Conservation (phyloP, 2,888 invertebrate species). For the Hydropsyche betteni region DNA sequence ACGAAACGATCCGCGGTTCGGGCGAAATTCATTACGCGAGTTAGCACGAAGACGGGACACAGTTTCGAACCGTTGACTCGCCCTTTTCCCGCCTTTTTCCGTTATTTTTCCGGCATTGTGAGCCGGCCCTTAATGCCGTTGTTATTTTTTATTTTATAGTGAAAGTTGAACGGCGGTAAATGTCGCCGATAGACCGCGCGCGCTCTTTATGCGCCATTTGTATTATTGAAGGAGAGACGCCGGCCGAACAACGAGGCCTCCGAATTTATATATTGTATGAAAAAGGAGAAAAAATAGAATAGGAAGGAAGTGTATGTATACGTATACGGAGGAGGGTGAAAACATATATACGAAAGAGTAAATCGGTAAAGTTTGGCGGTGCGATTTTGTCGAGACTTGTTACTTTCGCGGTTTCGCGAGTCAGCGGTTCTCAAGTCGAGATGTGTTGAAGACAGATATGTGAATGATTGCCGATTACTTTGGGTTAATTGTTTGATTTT, state of each 20-base stretch:
- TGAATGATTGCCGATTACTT: too few relatives aligned
- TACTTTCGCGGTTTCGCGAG: constrained; percentile 5
- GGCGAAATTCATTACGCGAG: constrained; percentile 4
- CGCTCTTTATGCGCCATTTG: constrained; percentile 38
- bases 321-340: background rate
- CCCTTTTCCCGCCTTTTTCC: background rate
- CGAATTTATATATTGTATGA: background rate
- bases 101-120: constrained; percentile 34
- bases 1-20: background rate
- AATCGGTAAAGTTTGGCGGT: constrained; percentile 33
- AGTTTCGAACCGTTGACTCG: background rate
- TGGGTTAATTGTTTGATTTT: too few relatives aligned
- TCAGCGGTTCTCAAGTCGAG: too few relatives aligned
- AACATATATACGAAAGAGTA: constrained; percentile 3
- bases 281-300: constrained; percentile 11
- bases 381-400: constrained; percentile 31
- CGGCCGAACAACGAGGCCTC: background rate
- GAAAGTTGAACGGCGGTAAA: constrained; percentile 39
- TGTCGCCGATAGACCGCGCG: constrained; percentile 37
- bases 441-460: too few relatives aligned
- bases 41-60: background rate
- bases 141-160: constrained; percentile 40
- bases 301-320: background rate
- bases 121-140: constrained; percentile 22
- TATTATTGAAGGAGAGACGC: constrained; percentile 31